Evolutionary conservation across 1,140 invertebrate species (phyloP), one percentile per base, ranked within the genome.

Genomic region (Anagrus nilaparvatae): DNA sequence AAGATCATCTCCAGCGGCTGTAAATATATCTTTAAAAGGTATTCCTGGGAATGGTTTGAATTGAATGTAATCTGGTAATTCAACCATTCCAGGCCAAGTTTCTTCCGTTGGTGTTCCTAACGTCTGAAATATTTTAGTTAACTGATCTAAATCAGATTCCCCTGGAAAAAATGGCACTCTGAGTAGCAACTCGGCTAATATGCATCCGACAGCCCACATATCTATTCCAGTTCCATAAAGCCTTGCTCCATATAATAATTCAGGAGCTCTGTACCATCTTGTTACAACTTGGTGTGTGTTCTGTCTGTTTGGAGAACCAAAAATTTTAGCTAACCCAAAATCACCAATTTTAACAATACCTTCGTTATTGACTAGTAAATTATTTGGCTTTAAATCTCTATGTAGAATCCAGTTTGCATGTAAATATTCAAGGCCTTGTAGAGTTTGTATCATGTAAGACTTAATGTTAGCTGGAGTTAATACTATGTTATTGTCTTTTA

Each of bases 201-300:
- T 99, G 65, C 97, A 99, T 5, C 96, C 96, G 9, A 95, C 77
- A 12, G 96, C 93, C 96, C 96, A 99, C 72, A 97, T 95, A 58
- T 99, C 97, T n/a, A 99, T 84, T 5, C 89, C 91, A 37, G 83
- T 87, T 7, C 90, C 86, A 71, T 99, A 99, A 59, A 90, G 84
- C 33, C 87, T 74, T 2, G 94, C 89, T 29, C 96, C 97, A 73
- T 91, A 98, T 10, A 99, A 70, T 9, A 99, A 67, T 66, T 99
- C 97, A 12, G 97, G 96, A 29, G 87, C 78, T 60, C 92, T 81
- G 56, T 91, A 90, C 86, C 87, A 91, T 49, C 87, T 74, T 9
- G 95, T 99, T 0, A 98, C 95, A 32, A 99, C 97, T 73, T 98
- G 93, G 78, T 98, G 91, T 10, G 96, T 99, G 59, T 97, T 97